Conservation (phyloP, 2,113 vertebrate species). For the Pungitius pungitius region DNA sequence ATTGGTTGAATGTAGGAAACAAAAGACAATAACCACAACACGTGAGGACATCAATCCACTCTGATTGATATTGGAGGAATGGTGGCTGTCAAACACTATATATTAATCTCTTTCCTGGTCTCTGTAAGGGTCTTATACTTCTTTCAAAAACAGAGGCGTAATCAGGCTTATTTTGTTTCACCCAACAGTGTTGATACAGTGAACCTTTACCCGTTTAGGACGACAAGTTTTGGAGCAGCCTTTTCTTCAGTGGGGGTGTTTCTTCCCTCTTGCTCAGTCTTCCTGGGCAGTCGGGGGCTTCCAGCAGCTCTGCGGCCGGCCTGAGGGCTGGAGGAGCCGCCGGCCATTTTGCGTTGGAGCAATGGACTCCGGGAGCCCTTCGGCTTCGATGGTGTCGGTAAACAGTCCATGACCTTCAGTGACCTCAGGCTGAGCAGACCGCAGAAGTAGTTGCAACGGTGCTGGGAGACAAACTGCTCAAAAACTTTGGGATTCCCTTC, state of each 20-base stretch:
- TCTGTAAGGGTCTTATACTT: slow-evolving; percentile 10
- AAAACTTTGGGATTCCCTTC: slow-evolving; percentile 87
- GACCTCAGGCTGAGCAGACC: slow-evolving; percentile 85
- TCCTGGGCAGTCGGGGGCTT: slow-evolving; percentile 84
- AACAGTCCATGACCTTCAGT: slow-evolving; percentile 82
- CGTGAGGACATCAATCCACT: slow-evolving; percentile 30
- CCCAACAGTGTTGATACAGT: neutral
- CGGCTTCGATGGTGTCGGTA: slow-evolving; percentile 80
- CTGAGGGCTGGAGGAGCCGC: slow-evolving; percentile 89
- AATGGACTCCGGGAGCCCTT: slow-evolving; percentile 91
- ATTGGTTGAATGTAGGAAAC: neutral
- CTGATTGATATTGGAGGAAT: slow-evolving; percentile 56
- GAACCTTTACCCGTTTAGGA: slow-evolving; percentile 1
- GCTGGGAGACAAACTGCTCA: slow-evolving; percentile 85
- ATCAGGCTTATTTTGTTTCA: neutral
- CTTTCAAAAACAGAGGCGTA: neutral
- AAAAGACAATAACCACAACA: slow-evolving; percentile 17
- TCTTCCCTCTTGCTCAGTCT: slow-evolving; percentile 66
- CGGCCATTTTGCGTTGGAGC: slow-evolving; percentile 81
- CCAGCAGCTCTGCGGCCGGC: slow-evolving; percentile 77
- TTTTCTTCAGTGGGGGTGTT: slow-evolving; percentile 67
- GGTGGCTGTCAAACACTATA: slow-evolving; percentile 37
- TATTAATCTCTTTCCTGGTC: slow-evolving; percentile 12
- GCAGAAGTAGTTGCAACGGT: slow-evolving; percentile 93
- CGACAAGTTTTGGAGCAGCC: slow-evolving; percentile 52